Base-by-base conservation (phyloP, 1,140 invertebrate genomes). In the Drosophila parvula region DNA sequence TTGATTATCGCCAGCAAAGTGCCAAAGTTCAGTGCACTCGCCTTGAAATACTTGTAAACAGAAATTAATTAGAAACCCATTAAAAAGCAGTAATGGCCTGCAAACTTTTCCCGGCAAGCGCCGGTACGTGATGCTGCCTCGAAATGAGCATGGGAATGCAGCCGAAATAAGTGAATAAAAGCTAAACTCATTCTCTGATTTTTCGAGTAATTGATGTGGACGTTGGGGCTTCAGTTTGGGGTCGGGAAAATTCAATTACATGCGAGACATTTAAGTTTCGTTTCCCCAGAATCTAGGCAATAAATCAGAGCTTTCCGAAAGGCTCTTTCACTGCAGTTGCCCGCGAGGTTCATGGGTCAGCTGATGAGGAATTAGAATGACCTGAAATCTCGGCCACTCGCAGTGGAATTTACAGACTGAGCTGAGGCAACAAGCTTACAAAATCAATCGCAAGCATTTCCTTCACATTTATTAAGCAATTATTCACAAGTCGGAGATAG, bases 31-130 rank as follows among this genome's bases (percentile, higher is more conserved):
- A 89, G 27, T 88, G 84, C 76, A 78, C 83, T 83, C n/a, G 40
- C 79, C 59, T 69, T 60, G 74, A 57, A 70, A 64, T n/a, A 60
- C 36, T 53, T 78, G 79, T 51, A 76, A 73, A 75, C 63, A 78
- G 68, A 78, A 88, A 89, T 89, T 89, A 89, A 84, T 89, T 89
- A 89, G 85, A 84, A 89, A 74, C 51, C 77, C 84, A 89, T 89
- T 89, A 84, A 84, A 64, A 65, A 45, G 45, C 28, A 53, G 74
- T 78, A 81, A 60, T 40, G 50, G 64, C 55, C 56, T 28, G 50
- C 34, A 60, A 77, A 68, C 32, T 59, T 45, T 43, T 48, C 34
- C 36, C 34, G 41, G 16, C 38, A 41, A 36, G 50, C 43, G 30
- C 44, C 62, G 44, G 58, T 74, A 89, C 84, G 77, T 83, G 73